Percentiles rank a stretch among this genome's conserved stretches.
phyloP scores from a whole-genome alignment of 2,113 vertebrate species.

The Pipra filicauda region DNA sequence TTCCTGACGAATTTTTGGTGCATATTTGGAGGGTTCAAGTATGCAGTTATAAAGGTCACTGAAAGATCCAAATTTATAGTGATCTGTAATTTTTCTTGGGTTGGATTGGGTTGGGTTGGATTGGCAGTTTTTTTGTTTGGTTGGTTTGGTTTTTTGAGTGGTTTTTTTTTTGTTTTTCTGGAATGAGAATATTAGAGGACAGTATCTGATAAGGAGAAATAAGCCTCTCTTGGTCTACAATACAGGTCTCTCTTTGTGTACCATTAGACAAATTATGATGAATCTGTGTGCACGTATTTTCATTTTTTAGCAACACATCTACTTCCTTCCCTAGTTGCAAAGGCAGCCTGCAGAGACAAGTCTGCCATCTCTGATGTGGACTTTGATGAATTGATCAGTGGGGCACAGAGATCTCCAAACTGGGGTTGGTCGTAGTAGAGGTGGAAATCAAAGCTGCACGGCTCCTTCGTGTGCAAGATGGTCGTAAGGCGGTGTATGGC shows the following conservation, averaged over 20 bases:
- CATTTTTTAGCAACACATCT: neutral
- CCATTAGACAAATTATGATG: neutral
- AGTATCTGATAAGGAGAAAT: neutral
- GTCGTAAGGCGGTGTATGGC: too few species aligned
- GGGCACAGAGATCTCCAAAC: neutral
- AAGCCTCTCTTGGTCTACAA: neutral
- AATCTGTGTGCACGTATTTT: neutral
- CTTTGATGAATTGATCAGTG: neutral
- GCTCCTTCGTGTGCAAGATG: fast-evolving
- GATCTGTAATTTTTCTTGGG: neutral
- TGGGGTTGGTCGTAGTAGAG: neutral
- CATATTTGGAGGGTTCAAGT: neutral
- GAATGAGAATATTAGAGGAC: neutral
- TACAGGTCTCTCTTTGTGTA: neutral
- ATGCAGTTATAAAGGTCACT: neutral
- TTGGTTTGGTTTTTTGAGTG: fast-evolving
- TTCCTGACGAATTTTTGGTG: neutral
- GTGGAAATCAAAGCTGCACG: neutral
- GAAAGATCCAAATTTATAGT: neutral
- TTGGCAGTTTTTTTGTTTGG: neutral
- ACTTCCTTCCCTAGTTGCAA: neutral
- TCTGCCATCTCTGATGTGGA: fast-evolving
- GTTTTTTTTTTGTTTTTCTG: neutral
- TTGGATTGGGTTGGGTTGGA: neutral
- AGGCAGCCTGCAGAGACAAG: neutral